These are phyloP conservation scores for Thomomys bottae DNA, from an alignment of 2,113 vertebrate species.

Conservation along the genomic window DNA sequence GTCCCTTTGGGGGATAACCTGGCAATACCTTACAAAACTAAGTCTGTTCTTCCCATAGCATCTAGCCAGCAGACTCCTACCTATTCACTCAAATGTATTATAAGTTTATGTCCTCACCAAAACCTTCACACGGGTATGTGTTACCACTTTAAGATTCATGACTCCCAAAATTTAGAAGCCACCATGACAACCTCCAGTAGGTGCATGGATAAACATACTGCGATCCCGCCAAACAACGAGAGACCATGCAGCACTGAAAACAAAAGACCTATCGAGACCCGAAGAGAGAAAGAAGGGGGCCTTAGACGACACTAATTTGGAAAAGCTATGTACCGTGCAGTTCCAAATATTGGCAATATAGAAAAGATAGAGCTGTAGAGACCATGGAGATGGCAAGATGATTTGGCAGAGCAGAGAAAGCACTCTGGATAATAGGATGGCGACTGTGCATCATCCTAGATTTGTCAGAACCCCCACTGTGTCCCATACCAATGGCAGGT, in stretches of 20 bases:
- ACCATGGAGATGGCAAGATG: too few species aligned
- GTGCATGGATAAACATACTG: not conserved
- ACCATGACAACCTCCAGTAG: not conserved
- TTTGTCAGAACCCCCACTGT: too few species aligned
- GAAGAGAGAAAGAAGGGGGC: not conserved
- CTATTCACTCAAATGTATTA: not conserved
- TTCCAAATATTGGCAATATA: not conserved
- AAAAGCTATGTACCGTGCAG: not conserved
- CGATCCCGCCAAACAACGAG: not conserved
- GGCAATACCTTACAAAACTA: not conserved
- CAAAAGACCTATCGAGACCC: not conserved
- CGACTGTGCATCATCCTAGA: too few species aligned
- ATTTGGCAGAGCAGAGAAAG: not conserved
- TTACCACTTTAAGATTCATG: not conserved
- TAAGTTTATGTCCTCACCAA: not conserved
- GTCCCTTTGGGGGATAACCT: not conserved
- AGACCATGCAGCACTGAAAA: constrained; percentile 2
- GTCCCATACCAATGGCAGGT: too few species aligned
- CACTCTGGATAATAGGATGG: too few species aligned
- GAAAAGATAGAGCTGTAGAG: not conserved
- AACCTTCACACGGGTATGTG: not conserved
- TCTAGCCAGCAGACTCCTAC: not conserved
- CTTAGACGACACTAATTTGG: not conserved
- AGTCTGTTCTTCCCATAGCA: not conserved
- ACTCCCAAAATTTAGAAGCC: not conserved